Percentiles rank a stretch among this genome's conserved stretches.
Evolutionary conservation across 2,888 invertebrate genomes (phyloP).

Genomic region (Nebria brevicollis): DNA sequence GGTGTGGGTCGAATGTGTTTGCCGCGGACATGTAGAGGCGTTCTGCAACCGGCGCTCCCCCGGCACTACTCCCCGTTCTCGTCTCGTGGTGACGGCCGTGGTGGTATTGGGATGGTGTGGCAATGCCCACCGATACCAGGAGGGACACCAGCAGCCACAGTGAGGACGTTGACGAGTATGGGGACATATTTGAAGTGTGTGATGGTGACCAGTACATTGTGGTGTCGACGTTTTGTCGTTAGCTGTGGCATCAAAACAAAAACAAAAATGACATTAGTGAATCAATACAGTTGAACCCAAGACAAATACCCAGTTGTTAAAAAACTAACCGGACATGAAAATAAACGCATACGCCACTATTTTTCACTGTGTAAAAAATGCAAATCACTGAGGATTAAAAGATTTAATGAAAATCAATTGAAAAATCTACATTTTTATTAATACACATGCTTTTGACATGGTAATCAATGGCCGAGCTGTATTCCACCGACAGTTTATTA

Average conservation of each 20-base stretch:
- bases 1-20: constrained; percentile 62
- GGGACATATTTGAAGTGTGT: background rate
- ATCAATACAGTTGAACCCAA: too few relatives aligned
- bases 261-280: background rate
- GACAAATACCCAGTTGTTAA: too few relatives aligned
- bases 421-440: constrained; percentile 1
- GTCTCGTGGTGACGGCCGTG: constrained; percentile 40
- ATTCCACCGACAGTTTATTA: background rate
- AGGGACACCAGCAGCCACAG: constrained; percentile 19
- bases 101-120: constrained; percentile 32
- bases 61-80: constrained; percentile 46
- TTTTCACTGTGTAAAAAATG: background rate
- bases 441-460: background rate
- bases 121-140: constrained; percentile 20
- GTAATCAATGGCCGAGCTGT: background rate
- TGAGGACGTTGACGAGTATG: background rate
- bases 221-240: constrained; percentile 13
- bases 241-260: background rate
- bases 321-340: background rate
- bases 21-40: constrained; percentile 60
- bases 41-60: constrained; percentile 56
- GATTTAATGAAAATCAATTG: background rate
- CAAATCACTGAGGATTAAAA: background rate
- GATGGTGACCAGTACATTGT: constrained; percentile 9
- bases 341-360: background rate